Base-by-base conservation (phyloP, 2,888 invertebrate species). In the Mesorhabditis belari region DNA sequence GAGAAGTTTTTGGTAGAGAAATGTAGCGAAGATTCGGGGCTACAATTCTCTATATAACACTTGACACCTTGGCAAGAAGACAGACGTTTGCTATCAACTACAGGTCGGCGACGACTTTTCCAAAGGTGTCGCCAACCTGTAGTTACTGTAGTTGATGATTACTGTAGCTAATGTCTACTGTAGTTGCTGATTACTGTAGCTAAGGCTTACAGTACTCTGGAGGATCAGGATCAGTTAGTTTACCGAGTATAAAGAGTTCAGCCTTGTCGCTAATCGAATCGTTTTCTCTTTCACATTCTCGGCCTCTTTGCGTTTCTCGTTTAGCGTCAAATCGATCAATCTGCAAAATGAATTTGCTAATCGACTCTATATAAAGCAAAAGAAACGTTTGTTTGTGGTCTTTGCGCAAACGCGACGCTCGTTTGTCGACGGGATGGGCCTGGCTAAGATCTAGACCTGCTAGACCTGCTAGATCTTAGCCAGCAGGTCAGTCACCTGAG, bases 91-190 rank as follows among this genome's bases (percentile, higher is more conserved):
- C 17, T 9, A 35, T 35, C 35, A 17, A 12, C 35, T 35, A 17
- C 35, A 35, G 35, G 35, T 12, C 35, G 35, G 35, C 35, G 35
- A 9, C 87, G 82, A 92, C 91, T 86, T n/a, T n/a, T n/a, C n/a
- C n/a, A n/a, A n/a, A n/a, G n/a, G n/a, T n/a, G n/a, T n/a, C n/a
- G n/a, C n/a, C n/a, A n/a, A n/a, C n/a, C n/a, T n/a, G n/a, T n/a
- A n/a, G n/a, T n/a, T n/a, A n/a, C n/a, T n/a, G n/a, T n/a, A n/a
- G n/a, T n/a, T n/a, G n/a, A n/a, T n/a, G n/a, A n/a, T n/a, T n/a
- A n/a, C n/a, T n/a, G n/a, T n/a, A n/a, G n/a, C n/a, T n/a, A n/a
- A n/a, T n/a, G n/a, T n/a, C n/a, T n/a, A n/a, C n/a, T n/a, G n/a
- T n/a, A n/a, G n/a, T n/a, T n/a, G n/a, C n/a, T n/a, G n/a, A n/a